Conservation (phyloP, 1,140 invertebrate genomes). For the Anoplolepis gracilipes region DNA sequence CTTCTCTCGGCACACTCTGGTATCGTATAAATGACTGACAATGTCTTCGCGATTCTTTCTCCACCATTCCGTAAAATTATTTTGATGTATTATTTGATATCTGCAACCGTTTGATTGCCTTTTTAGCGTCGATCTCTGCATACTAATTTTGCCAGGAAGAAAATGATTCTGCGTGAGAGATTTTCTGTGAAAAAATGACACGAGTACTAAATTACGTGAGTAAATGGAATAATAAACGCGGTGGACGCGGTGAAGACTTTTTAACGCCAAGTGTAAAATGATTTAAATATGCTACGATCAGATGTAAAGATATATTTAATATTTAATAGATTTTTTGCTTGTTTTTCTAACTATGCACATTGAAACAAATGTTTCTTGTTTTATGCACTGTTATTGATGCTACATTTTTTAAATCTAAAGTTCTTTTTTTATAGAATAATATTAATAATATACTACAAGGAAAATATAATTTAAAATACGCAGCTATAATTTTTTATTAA, state of each 20-base stretch:
- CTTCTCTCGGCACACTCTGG: too few species aligned
- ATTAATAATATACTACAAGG: too few species aligned
- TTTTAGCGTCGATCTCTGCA: constrained; percentile 6
- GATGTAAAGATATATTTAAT: background rate
- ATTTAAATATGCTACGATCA: constrained; percentile 26
- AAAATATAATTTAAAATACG: too few species aligned
- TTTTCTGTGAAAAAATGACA: background rate
- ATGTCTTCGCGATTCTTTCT: too few species aligned
- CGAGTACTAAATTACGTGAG: constrained; percentile 26
- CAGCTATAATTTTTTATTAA: too few species aligned
- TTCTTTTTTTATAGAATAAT: too few species aligned
- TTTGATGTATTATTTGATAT: background rate
- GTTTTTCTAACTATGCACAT: background rate
- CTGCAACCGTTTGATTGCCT: background rate
- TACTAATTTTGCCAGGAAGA: constrained; percentile 34
- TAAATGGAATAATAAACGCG: background rate
- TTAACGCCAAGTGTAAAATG: constrained; percentile 17
- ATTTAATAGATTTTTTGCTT: background rate
- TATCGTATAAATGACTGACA: too few species aligned
- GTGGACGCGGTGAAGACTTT: background rate
- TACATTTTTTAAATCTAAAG: background rate
- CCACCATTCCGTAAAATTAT: too few species aligned
- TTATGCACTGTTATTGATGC: background rate
- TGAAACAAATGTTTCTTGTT: background rate
- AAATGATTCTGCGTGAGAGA: background rate